Conservation (phyloP, 2,888 invertebrate species). For the Nudaria mundana region DNA sequence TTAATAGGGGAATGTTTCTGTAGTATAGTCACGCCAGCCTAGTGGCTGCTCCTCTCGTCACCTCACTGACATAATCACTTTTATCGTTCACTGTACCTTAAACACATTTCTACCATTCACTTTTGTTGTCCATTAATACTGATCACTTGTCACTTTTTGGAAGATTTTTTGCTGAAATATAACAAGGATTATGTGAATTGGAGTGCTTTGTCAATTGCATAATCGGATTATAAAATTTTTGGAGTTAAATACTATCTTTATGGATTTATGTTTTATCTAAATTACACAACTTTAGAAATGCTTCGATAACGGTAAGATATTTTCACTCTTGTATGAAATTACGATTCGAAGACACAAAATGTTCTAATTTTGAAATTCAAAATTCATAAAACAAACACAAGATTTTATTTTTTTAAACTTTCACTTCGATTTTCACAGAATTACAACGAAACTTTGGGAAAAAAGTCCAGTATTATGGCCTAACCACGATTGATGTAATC, state of each 20-base stretch:
- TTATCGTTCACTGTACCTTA: constrained; percentile 43
- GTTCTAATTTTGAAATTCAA: too few species aligned
- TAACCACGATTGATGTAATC: too few species aligned
- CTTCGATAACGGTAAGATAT: too few species aligned
- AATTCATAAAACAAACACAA: too few species aligned
- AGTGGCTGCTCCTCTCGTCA: constrained; percentile 56
- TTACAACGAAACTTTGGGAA: too few species aligned
- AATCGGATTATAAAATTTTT: constrained; percentile 32
- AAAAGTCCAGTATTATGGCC: too few species aligned
- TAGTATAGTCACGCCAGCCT: constrained; percentile 55
- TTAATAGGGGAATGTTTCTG: constrained; percentile 77
- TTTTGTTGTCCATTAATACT: constrained; percentile 51
- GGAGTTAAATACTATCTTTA: constrained; percentile 18
- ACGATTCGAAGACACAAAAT: too few species aligned
- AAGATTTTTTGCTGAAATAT: constrained; percentile 36
- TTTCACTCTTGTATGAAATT: too few species aligned
- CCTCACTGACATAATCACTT: constrained; percentile 65
- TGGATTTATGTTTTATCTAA: not conserved
- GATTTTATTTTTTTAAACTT: too few species aligned
- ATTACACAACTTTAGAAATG: not conserved
- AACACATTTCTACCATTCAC: constrained; percentile 53
- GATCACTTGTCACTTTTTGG: constrained; percentile 35
- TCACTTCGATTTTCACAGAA: too few species aligned
- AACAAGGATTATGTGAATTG: constrained; percentile 26
- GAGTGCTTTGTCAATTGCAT: constrained; percentile 44